Conservation (phyloP, 1,140 invertebrate species). For the Macrobrachium nipponense region DNA sequence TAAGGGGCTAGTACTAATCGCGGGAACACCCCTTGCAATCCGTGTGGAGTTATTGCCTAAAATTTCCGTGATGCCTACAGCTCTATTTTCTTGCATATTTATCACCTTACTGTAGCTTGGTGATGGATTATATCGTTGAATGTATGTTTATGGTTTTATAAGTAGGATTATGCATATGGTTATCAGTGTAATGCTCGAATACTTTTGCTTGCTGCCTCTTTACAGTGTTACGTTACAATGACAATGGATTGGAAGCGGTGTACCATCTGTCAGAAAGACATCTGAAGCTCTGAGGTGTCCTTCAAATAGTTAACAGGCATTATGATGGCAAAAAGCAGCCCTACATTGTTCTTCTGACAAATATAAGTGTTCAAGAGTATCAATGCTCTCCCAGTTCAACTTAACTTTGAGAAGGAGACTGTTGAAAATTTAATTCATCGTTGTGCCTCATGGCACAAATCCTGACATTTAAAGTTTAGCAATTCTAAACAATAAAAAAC, state of each 20-base stretch:
- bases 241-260: slow-evolving; percentile 14
- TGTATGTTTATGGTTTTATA: too few relatives aligned
- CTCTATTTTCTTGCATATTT: too few relatives aligned
- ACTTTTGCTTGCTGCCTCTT: too few relatives aligned
- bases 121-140: too few relatives aligned
- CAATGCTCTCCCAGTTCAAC: slow-evolving; percentile 19
- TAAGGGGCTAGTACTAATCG: too few relatives aligned
- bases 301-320: slow-evolving; percentile 4
- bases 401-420: slow-evolving; percentile 5
- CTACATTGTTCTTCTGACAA: slow-evolving; percentile 1
- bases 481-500: slow-evolving; percentile 9
- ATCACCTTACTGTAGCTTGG: too few relatives aligned
- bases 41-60: too few relatives aligned
- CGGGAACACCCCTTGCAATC: too few relatives aligned
- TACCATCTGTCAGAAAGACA: slow-evolving; percentile 6
- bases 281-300: slow-evolving; percentile 11
- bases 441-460: slow-evolving; percentile 20
- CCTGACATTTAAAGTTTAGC: slow-evolving; percentile 5
- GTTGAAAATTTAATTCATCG: not conserved
- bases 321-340: not conserved
- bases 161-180: too few relatives aligned
- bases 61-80: too few relatives aligned
- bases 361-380: slow-evolving; percentile 16
- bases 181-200: too few relatives aligned
- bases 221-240: too few relatives aligned